Percentiles rank a stretch among this genome's conserved stretches.
These are phyloP conservation scores for Anguilla pacifica DNA, from an alignment of 2,797 vertebrate species.

Conservation along the genomic window DNA sequence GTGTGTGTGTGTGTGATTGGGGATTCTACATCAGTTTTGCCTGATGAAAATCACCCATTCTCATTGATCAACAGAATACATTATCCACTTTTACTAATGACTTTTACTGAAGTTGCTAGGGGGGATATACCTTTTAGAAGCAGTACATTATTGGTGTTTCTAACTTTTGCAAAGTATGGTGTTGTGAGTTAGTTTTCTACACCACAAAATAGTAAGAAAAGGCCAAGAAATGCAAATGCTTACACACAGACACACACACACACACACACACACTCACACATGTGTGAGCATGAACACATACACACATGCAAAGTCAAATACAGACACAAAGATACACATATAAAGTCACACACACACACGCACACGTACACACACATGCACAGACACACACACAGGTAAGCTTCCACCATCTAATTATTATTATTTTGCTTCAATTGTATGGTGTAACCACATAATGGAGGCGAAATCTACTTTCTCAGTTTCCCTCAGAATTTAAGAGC, in stretches of 20 bases:
- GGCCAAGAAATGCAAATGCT: background rate
- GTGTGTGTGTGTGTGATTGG: background rate
- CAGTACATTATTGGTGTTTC: background rate
- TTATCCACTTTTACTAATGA: background rate
- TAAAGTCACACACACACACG: background rate
- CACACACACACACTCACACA: background rate
- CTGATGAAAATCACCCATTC: background rate
- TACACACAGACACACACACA: background rate
- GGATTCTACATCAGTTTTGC: background rate
- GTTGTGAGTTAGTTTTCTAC: background rate
- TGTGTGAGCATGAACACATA: background rate
- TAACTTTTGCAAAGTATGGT: background rate
- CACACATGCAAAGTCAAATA: background rate
- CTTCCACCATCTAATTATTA: background rate
- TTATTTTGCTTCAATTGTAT: background rate
- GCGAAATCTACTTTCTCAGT: background rate
- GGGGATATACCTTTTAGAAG: background rate
- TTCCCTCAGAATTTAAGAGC: background rate
- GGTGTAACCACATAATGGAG: background rate
- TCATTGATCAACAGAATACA: background rate
- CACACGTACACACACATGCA: background rate
- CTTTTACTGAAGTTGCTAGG: background rate
- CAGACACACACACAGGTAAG: background rate
- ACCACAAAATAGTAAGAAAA: background rate
- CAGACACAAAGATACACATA: background rate